Evolutionary conservation across 2,113 vertebrate genomes (phyloP).

Genomic region (Actinemys pallida): DNA sequence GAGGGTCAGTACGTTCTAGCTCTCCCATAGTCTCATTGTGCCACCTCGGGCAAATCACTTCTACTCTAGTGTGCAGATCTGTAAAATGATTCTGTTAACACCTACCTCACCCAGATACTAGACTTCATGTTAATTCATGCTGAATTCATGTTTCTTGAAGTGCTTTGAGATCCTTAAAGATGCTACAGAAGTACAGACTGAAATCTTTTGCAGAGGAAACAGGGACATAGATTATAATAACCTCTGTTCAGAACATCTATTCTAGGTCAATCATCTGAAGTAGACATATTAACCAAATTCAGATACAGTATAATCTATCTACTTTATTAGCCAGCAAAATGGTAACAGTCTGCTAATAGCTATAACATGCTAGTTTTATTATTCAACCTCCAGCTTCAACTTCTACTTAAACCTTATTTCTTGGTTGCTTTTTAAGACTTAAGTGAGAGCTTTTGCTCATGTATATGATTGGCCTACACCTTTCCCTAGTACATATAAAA

Average conservation of each 20-base stretch:
- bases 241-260: slow-evolving; percentile 10
- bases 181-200: slow-evolving; percentile 48
- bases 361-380: background rate
- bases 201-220: slow-evolving; percentile 41
- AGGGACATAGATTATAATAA: background rate
- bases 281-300: slow-evolving; percentile 36
- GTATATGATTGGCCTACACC: background rate
- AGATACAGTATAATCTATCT: background rate
- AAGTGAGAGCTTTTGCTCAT: slow-evolving; percentile 28
- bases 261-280: slow-evolving; percentile 59
- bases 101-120: slow-evolving; percentile 16
- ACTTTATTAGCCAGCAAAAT: slow-evolving; percentile 25
- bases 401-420: background rate
- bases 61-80: background rate
- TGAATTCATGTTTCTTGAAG: slow-evolving; percentile 18
- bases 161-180: slow-evolving; percentile 10
- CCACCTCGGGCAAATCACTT: slow-evolving; percentile 30
- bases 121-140: background rate
- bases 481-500: background rate
- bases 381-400: slow-evolving; percentile 36
- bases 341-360: background rate
- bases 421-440: slow-evolving; percentile 29
- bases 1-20: background rate
- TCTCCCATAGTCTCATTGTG: background rate
- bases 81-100: background rate